These are phyloP conservation scores for Acrobasis consociella DNA, from an alignment of 2,888 invertebrate species.

Conservation along the genomic window DNA sequence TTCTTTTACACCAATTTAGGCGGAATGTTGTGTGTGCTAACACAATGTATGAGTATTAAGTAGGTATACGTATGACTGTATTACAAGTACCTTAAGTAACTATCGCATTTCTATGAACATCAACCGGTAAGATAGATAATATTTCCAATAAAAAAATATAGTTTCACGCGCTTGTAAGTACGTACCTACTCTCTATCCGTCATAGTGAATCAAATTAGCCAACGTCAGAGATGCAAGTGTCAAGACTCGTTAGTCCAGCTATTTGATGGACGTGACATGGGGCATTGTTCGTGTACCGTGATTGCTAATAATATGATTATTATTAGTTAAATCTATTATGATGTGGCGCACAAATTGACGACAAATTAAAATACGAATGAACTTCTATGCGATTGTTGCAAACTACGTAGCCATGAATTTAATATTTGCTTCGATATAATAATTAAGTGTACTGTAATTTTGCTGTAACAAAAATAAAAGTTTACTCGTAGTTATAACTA, in stretches of 20 bases:
- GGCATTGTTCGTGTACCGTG: conserved; percentile 54
- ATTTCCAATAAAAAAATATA: conserved; percentile 24
- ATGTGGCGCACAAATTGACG: conserved; percentile 39
- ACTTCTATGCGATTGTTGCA: neutral
- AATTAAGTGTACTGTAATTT: neutral
- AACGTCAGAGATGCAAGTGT: conserved; percentile 60
- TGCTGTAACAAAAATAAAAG: too few relatives aligned
- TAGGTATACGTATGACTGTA: too few relatives aligned
- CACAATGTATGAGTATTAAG: too few relatives aligned
- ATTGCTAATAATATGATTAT: conserved; percentile 74
- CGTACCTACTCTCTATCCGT: conserved; percentile 42
- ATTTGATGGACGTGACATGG: conserved; percentile 53
- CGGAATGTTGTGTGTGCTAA: too few relatives aligned
- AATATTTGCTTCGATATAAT: neutral
- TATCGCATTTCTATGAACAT: too few relatives aligned
- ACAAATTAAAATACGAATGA: conserved; percentile 36
- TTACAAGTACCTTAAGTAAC: too few relatives aligned
- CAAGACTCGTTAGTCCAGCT: conserved; percentile 58
- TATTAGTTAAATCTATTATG: conserved; percentile 50
- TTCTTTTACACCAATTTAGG: too few relatives aligned
- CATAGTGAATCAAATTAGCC: conserved; percentile 54
- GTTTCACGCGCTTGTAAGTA: conserved; percentile 40
- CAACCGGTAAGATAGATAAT: neutral
- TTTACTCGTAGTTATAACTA: too few relatives aligned
- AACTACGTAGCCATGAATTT: neutral